Evolutionary conservation across 2,797 vertebrate genomes (phyloP), one percentile per base, ranked within the genome.

Genomic region (Pangasius mekongensis): DNA sequence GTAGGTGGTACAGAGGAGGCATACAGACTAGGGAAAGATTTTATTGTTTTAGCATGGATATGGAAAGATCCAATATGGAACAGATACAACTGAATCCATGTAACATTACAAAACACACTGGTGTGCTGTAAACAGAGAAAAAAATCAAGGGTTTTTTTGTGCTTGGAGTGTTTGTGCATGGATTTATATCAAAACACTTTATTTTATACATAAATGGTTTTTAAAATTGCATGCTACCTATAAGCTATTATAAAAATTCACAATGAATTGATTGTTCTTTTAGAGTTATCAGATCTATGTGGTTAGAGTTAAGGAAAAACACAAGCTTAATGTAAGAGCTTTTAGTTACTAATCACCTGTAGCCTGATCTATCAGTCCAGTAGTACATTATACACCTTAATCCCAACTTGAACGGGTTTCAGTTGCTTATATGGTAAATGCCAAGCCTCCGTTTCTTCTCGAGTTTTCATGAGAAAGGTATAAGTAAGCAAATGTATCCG

Each of bases 331-430:
- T 64, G 33, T 56, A 16, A 39, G 14, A 62, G 62, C 36, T 69
- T 66, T 89, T 80, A 87, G 67, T 90, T 90, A 74, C 83, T 85
- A 81, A 90, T 56, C 85, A 14, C 30, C 33, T 33, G 43, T 71
- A 83, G n/a, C n/a, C 69, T 84, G 67, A 86, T 85, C 18, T 69
- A 69, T 84, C 66, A 69, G 47, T 18, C 36, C 24, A 30, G 36
- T 2, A 83, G 6, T 43, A 47, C 24, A 47, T 54, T 84, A 67
- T 88, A 73, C 85, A 47, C 36, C 6, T 78, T 47, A 83, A 81
- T 73, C 84, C 64, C 14, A 1, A 49, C 36, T 71, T 85, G 20
- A 85, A 52, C 27, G 24, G 13, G 39, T 80, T 85, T 62, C 14
- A 60, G 54, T 39, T 20, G n/a, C n/a, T 27, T 66, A 77, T 66